Conservation (phyloP, 2,888 invertebrate species). For the Thelaira solivaga region DNA sequence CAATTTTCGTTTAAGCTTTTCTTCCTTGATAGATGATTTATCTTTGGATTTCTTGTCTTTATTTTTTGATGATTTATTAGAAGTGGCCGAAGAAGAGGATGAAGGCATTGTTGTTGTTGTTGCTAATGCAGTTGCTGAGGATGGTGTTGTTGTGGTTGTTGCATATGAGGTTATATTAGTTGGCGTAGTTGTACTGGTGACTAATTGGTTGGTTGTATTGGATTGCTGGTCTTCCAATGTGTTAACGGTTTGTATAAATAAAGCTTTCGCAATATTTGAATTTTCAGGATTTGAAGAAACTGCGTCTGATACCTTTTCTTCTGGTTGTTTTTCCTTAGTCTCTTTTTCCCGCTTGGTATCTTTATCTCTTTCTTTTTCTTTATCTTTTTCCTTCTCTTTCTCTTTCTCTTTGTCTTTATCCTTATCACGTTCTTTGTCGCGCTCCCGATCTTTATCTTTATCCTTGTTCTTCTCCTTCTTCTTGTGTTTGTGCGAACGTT, state of each 20-base stretch:
- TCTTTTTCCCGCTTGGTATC: conserved; percentile 63
- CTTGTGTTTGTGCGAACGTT: conserved; percentile 81
- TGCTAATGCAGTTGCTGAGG: too few relatives aligned
- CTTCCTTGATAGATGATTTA: conserved; percentile 68
- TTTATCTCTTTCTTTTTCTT: conserved; percentile 62
- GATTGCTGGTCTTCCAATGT: conserved; percentile 19
- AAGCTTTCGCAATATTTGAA: neutral
- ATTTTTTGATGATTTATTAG: conserved; percentile 65
- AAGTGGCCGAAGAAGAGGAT: conserved; percentile 44
- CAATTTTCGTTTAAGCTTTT: conserved; percentile 68
- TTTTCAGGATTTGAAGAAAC: conserved; percentile 1
- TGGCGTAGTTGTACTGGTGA: conserved; percentile 36
- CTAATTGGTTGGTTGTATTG: conserved; percentile 17
- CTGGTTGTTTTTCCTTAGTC: conserved; percentile 29
- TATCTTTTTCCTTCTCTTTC: conserved; percentile 60
- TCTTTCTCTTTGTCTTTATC: conserved; percentile 68
- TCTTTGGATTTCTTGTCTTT: conserved; percentile 72
- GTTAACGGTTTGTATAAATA: neutral
- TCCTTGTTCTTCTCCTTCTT: conserved; percentile 84
- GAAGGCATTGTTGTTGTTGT: conserved; percentile 41
- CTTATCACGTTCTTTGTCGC: conserved; percentile 69
- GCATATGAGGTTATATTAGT: conserved; percentile 15
- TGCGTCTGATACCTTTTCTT: conserved; percentile 31
- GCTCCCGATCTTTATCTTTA: conserved; percentile 79
- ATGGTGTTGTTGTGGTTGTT: conserved; percentile 28